Evolutionary conservation across 2,113 vertebrate genomes (phyloP).

Genomic region (Camelus dromedarius): DNA sequence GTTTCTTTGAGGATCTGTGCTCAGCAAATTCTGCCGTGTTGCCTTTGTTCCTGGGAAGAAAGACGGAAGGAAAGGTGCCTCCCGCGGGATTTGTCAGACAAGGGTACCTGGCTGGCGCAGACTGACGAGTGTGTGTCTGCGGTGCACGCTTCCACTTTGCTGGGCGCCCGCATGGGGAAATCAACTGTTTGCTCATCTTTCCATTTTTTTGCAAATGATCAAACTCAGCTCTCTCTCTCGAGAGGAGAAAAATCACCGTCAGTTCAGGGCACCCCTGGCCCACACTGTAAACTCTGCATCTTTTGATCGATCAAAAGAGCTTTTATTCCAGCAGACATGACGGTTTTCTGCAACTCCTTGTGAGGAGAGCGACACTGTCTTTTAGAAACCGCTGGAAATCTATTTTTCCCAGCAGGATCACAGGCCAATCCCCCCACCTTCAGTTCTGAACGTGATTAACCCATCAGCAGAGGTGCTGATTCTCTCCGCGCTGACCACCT

Average conservation of each 20-base stretch:
- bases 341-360: not conserved
- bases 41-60: not conserved
- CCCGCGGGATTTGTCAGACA: not conserved
- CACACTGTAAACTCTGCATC: not conserved
- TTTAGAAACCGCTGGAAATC: not conserved
- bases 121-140: accelerated
- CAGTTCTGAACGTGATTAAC: not conserved
- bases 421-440: not conserved
- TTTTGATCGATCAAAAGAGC: not conserved
- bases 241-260: not conserved
- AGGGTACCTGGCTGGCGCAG: not conserved
- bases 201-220: not conserved
- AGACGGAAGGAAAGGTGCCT: too few relatives aligned
- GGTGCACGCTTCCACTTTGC: accelerated
- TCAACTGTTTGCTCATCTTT: not conserved
- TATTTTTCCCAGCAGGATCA: not conserved
- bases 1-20: not conserved
- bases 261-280: not conserved
- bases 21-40: not conserved
- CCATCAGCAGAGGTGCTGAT: not conserved
- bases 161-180: too few relatives aligned
- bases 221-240: not conserved
- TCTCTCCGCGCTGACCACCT: not conserved
- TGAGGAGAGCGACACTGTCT: not conserved
- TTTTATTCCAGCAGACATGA: not conserved